phyloP scores from a whole-genome alignment of 2,113 vertebrate species.

The Triplophysa siluroides region DNA sequence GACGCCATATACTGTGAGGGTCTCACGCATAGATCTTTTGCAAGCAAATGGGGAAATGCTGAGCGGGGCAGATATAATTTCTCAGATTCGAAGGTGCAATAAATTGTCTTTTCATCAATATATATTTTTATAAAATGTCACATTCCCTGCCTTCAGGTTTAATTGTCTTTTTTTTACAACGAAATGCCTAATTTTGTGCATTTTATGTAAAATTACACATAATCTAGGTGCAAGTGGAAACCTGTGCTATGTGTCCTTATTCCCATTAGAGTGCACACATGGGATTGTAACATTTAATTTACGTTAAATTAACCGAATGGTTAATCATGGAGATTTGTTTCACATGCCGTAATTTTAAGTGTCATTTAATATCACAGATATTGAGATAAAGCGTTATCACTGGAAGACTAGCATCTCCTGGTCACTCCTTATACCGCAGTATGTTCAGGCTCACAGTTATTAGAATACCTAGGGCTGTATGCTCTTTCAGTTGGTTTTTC shows the following conservation, averaged over 20 bases:
- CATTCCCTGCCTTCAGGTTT: not conserved
- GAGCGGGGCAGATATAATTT: not conserved
- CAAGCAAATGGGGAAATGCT: not conserved
- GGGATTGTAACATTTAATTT: not conserved
- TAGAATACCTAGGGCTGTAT: constrained; percentile 13
- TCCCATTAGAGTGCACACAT: not conserved
- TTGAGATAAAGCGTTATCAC: not conserved
- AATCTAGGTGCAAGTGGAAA: too few species aligned
- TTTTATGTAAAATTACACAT: too few species aligned
- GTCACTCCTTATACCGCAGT: not conserved
- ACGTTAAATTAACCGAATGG: not conserved
- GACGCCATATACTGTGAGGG: not conserved
- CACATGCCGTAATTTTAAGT: not conserved
- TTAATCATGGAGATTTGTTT: not conserved
- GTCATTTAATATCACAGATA: not conserved
- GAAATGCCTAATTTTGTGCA: not conserved
- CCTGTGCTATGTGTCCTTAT: not conserved
- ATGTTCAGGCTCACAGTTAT: constrained; percentile 21
- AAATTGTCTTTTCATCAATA: not conserved
- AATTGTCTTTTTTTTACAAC: not conserved
- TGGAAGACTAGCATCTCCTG: not conserved
- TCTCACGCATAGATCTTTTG: constrained; percentile 23
- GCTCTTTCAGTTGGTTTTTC: constrained; percentile 37
- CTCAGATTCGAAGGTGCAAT: not conserved
- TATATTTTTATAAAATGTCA: not conserved